phyloP scores from a whole-genome alignment of 2,888 invertebrate genomes.

The Cryptus armator region DNA sequence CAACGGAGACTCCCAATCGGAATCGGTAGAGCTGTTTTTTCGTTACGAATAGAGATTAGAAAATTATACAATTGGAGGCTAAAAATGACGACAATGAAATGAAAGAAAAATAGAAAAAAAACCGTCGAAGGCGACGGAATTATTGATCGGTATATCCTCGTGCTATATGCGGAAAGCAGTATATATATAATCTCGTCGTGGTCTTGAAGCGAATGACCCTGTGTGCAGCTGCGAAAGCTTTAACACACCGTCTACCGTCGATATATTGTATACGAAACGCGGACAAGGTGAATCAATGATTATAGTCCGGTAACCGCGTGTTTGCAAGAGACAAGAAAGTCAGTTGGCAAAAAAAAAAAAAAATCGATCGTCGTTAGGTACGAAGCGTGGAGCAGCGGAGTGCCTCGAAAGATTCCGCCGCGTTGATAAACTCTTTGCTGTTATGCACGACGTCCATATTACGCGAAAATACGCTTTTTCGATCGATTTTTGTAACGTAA shows the following conservation, averaged over 20 bases:
- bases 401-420: slow-evolving; percentile 42
- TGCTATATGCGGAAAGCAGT: slow-evolving; percentile 1
- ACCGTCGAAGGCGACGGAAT: not conserved
- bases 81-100: not conserved
- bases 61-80: not conserved
- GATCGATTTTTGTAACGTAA: not conserved
- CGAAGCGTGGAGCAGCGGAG: slow-evolving; percentile 1
- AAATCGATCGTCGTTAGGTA: slow-evolving; percentile 52
- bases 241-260: not conserved
- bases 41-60: too few species aligned
- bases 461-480: slow-evolving; percentile 27
- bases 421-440: slow-evolving; percentile 45
- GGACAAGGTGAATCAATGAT: slow-evolving; percentile 20
- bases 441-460: not conserved
- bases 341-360: not conserved
- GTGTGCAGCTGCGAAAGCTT: slow-evolving; percentile 46
- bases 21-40: slow-evolving; percentile 78
- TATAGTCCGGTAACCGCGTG: not conserved
- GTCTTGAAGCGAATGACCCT: slow-evolving; percentile 53
- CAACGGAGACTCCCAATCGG: slow-evolving; percentile 81
- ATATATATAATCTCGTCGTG: slow-evolving; percentile 10
- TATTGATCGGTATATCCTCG: slow-evolving; percentile 38
- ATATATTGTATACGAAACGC: slow-evolving; percentile 5
- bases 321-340: not conserved
- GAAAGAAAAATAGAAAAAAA: not conserved